A percentile compares a stretch with the other conserved stretches of the same genome.
These are phyloP conservation scores for Struthio camelus DNA, from an alignment of 2,113 vertebrate genomes.

Conservation along the genomic window DNA sequence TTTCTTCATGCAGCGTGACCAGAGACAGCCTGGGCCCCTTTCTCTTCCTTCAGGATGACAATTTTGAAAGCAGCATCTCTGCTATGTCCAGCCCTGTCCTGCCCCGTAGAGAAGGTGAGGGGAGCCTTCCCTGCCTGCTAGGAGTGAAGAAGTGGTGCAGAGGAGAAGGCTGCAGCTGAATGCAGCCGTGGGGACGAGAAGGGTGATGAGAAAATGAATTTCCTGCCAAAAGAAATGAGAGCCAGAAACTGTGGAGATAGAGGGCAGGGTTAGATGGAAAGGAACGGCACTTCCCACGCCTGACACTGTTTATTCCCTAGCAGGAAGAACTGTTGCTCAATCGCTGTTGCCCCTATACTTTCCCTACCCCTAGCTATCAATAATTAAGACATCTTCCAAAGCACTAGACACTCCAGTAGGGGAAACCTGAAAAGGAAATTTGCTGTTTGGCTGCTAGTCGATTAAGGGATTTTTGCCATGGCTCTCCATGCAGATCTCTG, in stretches of 20 bases:
- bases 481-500: rapidly evolving
- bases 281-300: constrained; percentile 3
- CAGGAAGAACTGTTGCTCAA: neutral
- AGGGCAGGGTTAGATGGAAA: constrained; percentile 17
- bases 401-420: rapidly evolving
- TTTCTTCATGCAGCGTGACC: neutral
- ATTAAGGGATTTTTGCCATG: neutral
- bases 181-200: neutral
- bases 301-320: neutral
- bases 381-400: rapidly evolving
- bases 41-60: neutral
- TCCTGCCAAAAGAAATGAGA: constrained; percentile 37
- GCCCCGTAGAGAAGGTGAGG: rapidly evolving
- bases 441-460: neutral
- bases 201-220: neutral
- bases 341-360: neutral
- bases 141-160: neutral
- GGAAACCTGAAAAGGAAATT: rapidly evolving
- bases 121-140: neutral
- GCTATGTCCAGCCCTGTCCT: rapidly evolving
- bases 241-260: neutral
- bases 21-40: neutral
- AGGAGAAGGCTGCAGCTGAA: neutral
- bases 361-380: rapidly evolving
- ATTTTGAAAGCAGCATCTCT: neutral